phyloP scores from a whole-genome alignment of 1,140 invertebrate genomes.

The Marisa cornuarietis region DNA sequence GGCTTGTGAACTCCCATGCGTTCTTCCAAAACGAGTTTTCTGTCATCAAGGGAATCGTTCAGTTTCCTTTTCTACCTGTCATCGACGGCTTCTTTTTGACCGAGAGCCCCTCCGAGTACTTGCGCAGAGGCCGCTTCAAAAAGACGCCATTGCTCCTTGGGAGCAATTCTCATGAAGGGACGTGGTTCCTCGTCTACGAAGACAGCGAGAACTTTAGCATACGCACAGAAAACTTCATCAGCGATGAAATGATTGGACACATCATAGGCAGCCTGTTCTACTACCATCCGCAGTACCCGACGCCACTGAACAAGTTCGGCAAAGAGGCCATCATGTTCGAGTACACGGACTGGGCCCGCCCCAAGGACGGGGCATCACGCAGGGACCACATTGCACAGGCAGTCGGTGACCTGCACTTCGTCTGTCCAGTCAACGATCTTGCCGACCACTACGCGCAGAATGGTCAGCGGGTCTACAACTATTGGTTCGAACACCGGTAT shows the following conservation, averaged over 20 bases:
- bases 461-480: conserved; percentile 84
- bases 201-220: conserved; percentile 20
- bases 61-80: conserved; percentile 92
- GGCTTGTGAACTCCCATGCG: conserved; percentile 73
- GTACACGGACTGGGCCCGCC: conserved; percentile 91
- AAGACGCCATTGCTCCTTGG: conserved; percentile 92
- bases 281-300: conserved; percentile 40
- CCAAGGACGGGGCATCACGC: conserved; percentile 85
- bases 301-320: conserved; percentile 78
- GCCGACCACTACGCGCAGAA: conserved; percentile 87
- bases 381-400: conserved; percentile 89
- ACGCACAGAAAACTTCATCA: conserved; percentile 39
- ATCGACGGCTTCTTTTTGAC: conserved; percentile 91
- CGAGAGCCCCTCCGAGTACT: conserved; percentile 81
- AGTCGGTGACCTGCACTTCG: conserved; percentile 97
- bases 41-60: conserved; percentile 76
- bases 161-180: conserved; percentile 89
- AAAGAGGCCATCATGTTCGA: conserved; percentile 88
- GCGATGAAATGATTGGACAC: conserved; percentile 39
- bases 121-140: conserved; percentile 88
- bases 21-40: conserved; percentile 86
- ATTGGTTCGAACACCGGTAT: conserved; percentile 92
- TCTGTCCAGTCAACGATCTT: conserved; percentile 94
- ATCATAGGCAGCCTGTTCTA: conserved; percentile 35
- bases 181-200: conserved; percentile 94